phyloP scores from a whole-genome alignment of 2,113 vertebrate species.

The Actinemys pallida region DNA sequence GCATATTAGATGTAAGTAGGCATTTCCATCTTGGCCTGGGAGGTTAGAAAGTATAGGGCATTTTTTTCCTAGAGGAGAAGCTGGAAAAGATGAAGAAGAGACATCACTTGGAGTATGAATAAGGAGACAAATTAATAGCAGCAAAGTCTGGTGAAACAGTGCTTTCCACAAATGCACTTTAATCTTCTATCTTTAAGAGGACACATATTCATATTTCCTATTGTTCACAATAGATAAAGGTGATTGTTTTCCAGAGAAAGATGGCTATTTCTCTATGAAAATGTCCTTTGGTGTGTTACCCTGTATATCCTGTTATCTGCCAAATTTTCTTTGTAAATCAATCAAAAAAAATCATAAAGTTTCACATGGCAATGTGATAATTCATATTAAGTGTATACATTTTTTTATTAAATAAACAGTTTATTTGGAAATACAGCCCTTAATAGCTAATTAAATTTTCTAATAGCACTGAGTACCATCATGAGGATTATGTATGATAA shows the following conservation, averaged over 20 bases:
- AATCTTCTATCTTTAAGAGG: constrained; percentile 18
- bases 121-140: constrained; percentile 18
- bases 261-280: constrained; percentile 15
- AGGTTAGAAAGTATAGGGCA: background rate
- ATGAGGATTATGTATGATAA: constrained; percentile 68
- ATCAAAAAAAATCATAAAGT: constrained; percentile 16
- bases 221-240: background rate
- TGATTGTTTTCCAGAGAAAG: constrained; percentile 25
- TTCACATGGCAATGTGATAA: constrained; percentile 52
- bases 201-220: background rate
- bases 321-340: constrained; percentile 15
- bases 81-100: background rate
- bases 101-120: background rate
- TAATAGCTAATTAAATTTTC: constrained; percentile 77
- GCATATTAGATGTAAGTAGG: background rate
- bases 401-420: constrained; percentile 60
- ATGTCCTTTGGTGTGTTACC: background rate
- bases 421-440: constrained; percentile 59
- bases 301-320: background rate
- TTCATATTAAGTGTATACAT: constrained; percentile 49
- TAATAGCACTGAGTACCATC: constrained; percentile 64
- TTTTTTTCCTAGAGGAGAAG: background rate
- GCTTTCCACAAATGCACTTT: constrained; percentile 29
- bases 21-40: background rate
- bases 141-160: background rate